Conservation (phyloP, 2,113 vertebrate species). For the Colossoma macropomum region DNA sequence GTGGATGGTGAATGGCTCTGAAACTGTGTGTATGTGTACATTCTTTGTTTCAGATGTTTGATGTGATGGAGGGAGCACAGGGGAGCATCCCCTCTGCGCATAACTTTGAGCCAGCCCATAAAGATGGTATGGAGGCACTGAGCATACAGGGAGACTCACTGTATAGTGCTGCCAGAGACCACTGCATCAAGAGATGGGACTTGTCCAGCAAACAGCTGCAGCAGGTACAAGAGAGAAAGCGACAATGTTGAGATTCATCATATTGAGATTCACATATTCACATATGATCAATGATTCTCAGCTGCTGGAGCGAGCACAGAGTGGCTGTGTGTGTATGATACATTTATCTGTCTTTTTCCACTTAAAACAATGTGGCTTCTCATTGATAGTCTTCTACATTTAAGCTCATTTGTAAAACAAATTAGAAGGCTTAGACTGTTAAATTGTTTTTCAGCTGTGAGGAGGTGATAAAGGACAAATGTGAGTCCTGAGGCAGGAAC, state of each 20-base stretch:
- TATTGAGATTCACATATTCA: neutral
- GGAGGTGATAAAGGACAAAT: no score
- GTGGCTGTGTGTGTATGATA: no score
- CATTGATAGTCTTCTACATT: no score
- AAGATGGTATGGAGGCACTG: slow-evolving; percentile 90
- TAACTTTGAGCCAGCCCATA: slow-evolving; percentile 90
- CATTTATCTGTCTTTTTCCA: no score
- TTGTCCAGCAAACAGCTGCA: slow-evolving; percentile 86
- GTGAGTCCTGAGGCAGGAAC: no score
- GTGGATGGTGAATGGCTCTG: neutral
- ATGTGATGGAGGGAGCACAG: slow-evolving; percentile 90
- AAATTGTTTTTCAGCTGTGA: no score
- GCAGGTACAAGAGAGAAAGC: slow-evolving; percentile 78
- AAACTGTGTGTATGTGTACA: slow-evolving; percentile 12
- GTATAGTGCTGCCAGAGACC: slow-evolving; percentile 92
- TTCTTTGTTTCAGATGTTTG: slow-evolving; percentile 86
- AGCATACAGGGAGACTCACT: slow-evolving; percentile 84
- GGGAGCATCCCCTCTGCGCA: slow-evolving; percentile 87
- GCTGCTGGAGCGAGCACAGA: no score
- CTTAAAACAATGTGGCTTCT: no score
- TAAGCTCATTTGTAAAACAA: no score
- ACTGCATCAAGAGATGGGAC: slow-evolving; percentile 95
- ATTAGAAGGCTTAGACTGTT: neutral
- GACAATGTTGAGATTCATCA: neutral
- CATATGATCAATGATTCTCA: no score